phyloP scores from a whole-genome alignment of 2,797 vertebrate species.

The Ptychadena robeensis region DNA sequence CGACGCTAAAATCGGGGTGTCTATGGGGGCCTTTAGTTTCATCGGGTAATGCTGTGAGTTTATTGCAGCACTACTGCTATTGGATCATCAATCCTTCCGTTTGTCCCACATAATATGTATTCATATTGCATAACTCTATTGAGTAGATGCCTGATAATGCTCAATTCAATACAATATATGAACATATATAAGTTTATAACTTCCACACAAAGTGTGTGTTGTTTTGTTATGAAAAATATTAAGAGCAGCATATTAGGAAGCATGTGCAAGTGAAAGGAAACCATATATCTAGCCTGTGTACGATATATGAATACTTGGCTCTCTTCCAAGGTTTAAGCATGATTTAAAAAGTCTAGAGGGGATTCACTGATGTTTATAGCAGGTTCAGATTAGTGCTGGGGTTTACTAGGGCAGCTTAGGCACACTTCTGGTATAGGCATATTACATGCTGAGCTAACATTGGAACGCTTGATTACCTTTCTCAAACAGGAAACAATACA shows the following conservation, averaged over 20 bases:
- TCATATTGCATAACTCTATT: neutral
- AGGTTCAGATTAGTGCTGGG: neutral
- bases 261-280: constrained; percentile 8
- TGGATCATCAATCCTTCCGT: neutral
- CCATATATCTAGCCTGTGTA: constrained; percentile 24
- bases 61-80: neutral
- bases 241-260: neutral
- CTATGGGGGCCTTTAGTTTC: no score
- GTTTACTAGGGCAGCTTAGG: neutral
- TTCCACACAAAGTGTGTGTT: neutral
- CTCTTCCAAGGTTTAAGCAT: constrained; percentile 21
- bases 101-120: neutral
- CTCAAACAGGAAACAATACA: neutral
- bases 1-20: no score
- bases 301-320: constrained; percentile 27
- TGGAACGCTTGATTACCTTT: neutral
- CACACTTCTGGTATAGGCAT: neutral
- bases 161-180: no score
- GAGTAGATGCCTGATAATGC: neutral
- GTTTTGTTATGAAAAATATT: constrained; percentile 1
- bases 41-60: neutral
- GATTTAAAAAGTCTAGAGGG: constrained; percentile 25
- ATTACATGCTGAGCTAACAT: neutral
- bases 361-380: constrained; percentile 26
- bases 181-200: neutral